phyloP scores from a whole-genome alignment of 2,113 vertebrate genomes.

The Tragelaphus buxtoni region DNA sequence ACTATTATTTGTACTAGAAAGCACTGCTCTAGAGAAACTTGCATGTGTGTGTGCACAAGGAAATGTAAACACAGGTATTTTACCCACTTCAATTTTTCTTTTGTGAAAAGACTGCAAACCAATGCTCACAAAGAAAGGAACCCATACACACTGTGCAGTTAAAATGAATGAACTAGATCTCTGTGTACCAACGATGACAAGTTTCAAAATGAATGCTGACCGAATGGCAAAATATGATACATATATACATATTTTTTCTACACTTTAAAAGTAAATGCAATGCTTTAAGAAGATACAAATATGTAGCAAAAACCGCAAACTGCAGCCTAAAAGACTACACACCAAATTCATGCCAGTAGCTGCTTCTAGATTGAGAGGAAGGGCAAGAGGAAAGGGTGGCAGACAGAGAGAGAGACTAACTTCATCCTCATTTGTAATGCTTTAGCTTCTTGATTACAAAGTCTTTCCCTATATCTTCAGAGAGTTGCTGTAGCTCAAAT shows the following conservation, averaged over 20 bases:
- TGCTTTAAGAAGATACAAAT: not conserved
- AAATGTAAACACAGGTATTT: not conserved
- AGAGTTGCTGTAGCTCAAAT: not conserved
- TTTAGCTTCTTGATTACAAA: not conserved
- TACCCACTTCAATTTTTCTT: not conserved
- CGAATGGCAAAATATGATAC: not conserved
- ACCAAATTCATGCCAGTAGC: not conserved
- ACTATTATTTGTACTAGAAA: not conserved
- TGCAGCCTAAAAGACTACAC: not conserved
- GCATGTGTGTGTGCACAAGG: not conserved
- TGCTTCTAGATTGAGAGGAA: not conserved
- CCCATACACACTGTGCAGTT: not conserved
- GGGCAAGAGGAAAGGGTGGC: not conserved
- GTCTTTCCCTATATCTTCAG: not conserved
- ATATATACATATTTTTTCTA: not conserved
- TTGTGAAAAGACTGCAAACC: not conserved
- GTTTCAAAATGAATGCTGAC: not conserved
- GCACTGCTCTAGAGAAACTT: not conserved
- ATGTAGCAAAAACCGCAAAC: not conserved
- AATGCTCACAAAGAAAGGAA: not conserved
- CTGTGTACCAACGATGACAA: not conserved
- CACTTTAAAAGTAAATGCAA: not conserved
- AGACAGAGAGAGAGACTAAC: not conserved
- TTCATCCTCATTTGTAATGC: not conserved
- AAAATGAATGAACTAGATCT: not conserved